phyloP scores from a whole-genome alignment of 2,113 vertebrate species.

The Eleginops maclovinus region DNA sequence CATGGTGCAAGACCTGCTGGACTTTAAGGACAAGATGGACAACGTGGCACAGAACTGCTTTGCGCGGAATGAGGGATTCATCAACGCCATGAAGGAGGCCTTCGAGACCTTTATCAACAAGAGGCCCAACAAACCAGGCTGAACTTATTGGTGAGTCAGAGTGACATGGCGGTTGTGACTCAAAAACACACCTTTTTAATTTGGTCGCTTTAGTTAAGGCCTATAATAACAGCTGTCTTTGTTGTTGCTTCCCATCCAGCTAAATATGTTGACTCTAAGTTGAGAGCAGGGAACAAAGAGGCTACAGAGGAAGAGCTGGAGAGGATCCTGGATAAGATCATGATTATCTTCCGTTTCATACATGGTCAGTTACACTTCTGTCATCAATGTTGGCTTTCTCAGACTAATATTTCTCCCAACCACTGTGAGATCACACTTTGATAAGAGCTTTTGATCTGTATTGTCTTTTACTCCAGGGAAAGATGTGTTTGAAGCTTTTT shows the following conservation, averaged over 20 bases:
- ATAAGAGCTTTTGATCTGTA: background rate
- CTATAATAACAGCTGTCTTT: constrained; percentile 16
- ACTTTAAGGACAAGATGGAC: constrained; percentile 99
- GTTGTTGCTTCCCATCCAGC: constrained; percentile 75
- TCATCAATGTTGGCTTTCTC: background rate
- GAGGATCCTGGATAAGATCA: constrained; percentile 99
- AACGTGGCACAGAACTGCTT: constrained; percentile 97
- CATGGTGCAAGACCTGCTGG: constrained; percentile 98
- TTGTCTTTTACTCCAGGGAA: constrained; percentile 85
- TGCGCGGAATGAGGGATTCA: constrained; percentile 95
- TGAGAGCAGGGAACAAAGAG: constrained; percentile 98
- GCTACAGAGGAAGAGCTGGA: constrained; percentile 98
- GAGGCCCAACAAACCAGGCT: constrained; percentile 98
- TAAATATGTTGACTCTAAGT: constrained; percentile 98
- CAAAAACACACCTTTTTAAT: background rate
- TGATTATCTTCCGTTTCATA: constrained; percentile 99
- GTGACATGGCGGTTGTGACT: background rate
- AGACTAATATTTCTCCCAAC: constrained; percentile 53
- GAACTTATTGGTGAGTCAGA: constrained; percentile 92
- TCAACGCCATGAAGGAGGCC: constrained; percentile 99
- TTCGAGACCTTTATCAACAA: constrained; percentile 99
- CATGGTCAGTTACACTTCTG: constrained; percentile 85
- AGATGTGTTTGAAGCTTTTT: constrained; percentile 99
- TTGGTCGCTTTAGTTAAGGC: background rate
- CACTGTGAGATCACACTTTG: background rate